A percentile compares a stretch with the other conserved stretches of the same genome.
phyloP scores from a whole-genome alignment of 2,888 invertebrate genomes.

The Mythimna pallens region DNA sequence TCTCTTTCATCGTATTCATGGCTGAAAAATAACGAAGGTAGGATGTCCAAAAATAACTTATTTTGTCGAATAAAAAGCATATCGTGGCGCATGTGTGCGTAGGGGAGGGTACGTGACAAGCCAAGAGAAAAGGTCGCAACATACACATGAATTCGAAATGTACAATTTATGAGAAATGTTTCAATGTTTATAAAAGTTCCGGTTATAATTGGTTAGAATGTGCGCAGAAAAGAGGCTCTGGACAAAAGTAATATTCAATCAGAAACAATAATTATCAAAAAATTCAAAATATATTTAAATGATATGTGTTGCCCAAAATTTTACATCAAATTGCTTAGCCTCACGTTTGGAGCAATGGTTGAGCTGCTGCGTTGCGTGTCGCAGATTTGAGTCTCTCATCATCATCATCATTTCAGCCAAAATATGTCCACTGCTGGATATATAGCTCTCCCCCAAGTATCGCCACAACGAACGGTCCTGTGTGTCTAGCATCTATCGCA shows the following conservation, averaged over 20 bases:
- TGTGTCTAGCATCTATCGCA: no score
- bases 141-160: slow-evolving; percentile 72
- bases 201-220: slow-evolving; percentile 13
- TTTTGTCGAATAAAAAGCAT: slow-evolving; percentile 38
- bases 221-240: no score
- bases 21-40: slow-evolving; percentile 1
- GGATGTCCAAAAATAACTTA: slow-evolving; percentile 32
- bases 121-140: slow-evolving; percentile 71
- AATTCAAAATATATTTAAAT: no score
- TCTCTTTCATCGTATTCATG: slow-evolving; percentile 3
- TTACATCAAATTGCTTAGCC: no score
- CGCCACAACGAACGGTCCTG: no score
- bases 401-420: no score
- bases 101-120: slow-evolving; percentile 71
- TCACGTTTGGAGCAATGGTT: no score
- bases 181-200: slow-evolving; percentile 38
- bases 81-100: slow-evolving; percentile 55
- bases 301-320: no score
- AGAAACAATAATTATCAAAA: neutral
- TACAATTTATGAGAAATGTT: slow-evolving; percentile 63
- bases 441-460: no score
- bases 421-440: no score
- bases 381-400: no score
- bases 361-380: no score
- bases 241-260: neutral